Evolutionary conservation across 2,888 invertebrate species (phyloP), one percentile per base, ranked within the genome.

Genomic region (Amblyteles armatorius): DNA sequence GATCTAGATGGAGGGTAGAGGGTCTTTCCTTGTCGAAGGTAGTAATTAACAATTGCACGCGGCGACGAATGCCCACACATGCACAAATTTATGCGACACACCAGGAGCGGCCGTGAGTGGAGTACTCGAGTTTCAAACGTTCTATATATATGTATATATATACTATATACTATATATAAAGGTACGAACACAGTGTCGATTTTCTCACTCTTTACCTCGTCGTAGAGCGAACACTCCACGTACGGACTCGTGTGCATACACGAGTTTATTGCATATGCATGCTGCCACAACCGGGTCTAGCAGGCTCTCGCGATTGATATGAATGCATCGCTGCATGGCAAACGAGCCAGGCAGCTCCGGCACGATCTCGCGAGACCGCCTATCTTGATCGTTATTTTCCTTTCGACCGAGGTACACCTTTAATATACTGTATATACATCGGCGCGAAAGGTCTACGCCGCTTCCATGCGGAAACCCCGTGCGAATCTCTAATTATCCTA

Each of bases 271-370:
- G 91, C 91, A 93, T 93, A 93, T 93, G 91, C 92, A 92, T 93
- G 91, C 88, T 63, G 63, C 63, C 50, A 73, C 63, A 82, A 79
- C 16, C 69, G 73, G 72, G 40, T 74, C 60, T 82, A 55, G 65
- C 76, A 57, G 69, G 57, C 65, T 82, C 44, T 55, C 50, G 69
- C 91, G 90, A 93, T 93, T 92, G 93, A 93, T 93, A 93, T 91
- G 91, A 93, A 93, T 92, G 93, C 93, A 93, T 91, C 91, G 93
- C 88, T 92, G 93, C 92, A 92, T 93, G 90, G 90, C 90, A 92
- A 93, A 91, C 91, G 91, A 88, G 87, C 88, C 89, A 86, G 40
- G 85, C 86, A 85, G 86, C 87, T 84, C 72, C 57, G 77, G 88
- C 88, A 36, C 79, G 82, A 86, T 87, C 86, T 82, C 74, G 67